Evolutionary conservation across 2,888 invertebrate species (phyloP).

Genomic region (Sinotaia quadrata): DNA sequence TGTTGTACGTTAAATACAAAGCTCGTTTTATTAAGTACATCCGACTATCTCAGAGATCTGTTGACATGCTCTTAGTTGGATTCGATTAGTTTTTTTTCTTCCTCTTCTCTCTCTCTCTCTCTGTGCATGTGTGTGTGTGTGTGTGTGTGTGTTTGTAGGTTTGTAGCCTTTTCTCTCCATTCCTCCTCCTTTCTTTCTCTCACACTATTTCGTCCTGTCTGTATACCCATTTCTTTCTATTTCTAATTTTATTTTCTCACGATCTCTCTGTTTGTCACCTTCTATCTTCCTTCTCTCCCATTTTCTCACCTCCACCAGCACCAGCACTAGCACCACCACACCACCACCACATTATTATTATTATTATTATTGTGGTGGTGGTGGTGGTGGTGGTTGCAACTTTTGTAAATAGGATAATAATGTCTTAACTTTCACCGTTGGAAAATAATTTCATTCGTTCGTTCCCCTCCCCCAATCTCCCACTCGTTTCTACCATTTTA

Average conservation of each 20-base stretch:
- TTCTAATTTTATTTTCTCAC: not conserved
- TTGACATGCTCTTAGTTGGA: no score
- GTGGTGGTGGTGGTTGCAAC: not conserved
- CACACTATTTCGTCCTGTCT: not conserved
- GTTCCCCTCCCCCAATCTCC: no score
- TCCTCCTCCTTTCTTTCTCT: not conserved
- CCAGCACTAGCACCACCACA: not conserved
- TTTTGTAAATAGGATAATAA: no score
- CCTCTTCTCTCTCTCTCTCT: not conserved
- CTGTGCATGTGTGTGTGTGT: slow-evolving; percentile 16
- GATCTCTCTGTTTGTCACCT: not conserved
- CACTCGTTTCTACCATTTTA: no score
- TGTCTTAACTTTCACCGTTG: no score
- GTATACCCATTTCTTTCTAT: not conserved
- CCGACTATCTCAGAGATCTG: no score
- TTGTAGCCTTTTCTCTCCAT: not conserved
- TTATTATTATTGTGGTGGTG: not conserved
- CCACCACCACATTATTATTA: not conserved
- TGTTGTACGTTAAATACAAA: no score
- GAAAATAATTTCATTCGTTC: no score
- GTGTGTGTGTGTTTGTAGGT: not conserved
- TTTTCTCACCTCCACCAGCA: not conserved
- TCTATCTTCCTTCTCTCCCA: not conserved
- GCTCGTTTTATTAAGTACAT: no score
- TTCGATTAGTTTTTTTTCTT: no score